phyloP scores from a whole-genome alignment of 2,888 invertebrate species.

The Apamea crenata region DNA sequence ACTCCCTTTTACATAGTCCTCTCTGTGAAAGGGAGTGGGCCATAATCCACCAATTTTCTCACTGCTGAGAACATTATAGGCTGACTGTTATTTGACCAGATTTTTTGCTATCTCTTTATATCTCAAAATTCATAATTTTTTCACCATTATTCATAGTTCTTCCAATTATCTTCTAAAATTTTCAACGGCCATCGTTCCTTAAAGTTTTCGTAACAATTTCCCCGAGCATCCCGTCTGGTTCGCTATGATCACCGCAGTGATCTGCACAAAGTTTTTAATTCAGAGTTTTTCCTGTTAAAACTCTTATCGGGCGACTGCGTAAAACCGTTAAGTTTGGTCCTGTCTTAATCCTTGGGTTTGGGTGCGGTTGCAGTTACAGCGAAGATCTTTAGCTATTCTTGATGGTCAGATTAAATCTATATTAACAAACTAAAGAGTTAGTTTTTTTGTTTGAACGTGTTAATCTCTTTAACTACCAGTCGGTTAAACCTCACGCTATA shows the following conservation, averaged over 20 bases:
- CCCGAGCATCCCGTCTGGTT: background rate
- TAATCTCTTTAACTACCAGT: too few species aligned
- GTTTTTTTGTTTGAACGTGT: too few species aligned
- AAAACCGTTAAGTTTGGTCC: conserved; percentile 67
- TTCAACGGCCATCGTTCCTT: background rate
- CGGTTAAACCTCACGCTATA: too few species aligned
- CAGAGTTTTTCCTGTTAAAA: conserved; percentile 71
- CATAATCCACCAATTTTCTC: too few species aligned
- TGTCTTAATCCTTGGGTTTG: conserved; percentile 57
- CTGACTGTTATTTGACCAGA: too few species aligned
- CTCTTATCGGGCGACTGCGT: conserved; percentile 73
- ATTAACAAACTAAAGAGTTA: too few species aligned
- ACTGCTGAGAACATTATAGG: too few species aligned
- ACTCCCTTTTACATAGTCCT: too few species aligned
- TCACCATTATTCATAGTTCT: background rate
- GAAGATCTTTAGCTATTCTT: background rate
- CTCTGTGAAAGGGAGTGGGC: too few species aligned
- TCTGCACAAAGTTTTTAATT: conserved; percentile 74
- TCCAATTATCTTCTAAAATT: background rate
- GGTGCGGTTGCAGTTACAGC: conserved; percentile 43
- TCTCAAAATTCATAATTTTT: background rate
- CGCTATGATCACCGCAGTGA: conserved; percentile 35
- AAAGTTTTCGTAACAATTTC: conserved; percentile 24
- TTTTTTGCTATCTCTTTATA: too few species aligned
- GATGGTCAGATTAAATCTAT: background rate